Conservation (phyloP, 2,888 invertebrate genomes). For the Bembecia ichneumoniformis region DNA sequence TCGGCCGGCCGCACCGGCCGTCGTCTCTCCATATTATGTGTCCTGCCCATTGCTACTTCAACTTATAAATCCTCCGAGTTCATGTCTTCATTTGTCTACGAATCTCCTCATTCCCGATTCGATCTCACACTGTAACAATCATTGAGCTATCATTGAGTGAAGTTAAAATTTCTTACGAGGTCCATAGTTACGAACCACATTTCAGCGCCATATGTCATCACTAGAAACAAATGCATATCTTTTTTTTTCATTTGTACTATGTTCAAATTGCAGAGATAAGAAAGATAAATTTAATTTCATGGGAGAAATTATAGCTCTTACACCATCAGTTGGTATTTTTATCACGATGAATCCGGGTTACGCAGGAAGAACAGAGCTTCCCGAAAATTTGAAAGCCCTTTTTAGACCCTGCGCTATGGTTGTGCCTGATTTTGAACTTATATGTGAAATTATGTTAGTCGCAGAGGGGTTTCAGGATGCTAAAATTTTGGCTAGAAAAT, state of each 20-base stretch:
- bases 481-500: conserved; percentile 91
- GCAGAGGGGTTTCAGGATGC: conserved; percentile 98
- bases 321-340: conserved; percentile 92
- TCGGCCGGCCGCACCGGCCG: too few species aligned
- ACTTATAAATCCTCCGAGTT: too few species aligned
- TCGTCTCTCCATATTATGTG: too few species aligned
- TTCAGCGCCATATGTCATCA: too few species aligned
- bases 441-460: conserved; percentile 98
- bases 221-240: background rate
- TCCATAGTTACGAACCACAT: too few species aligned
- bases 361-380: conserved; percentile 91
- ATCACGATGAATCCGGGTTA: conserved; percentile 99
- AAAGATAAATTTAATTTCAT: conserved; percentile 92
- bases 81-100: too few species aligned
- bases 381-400: conserved; percentile 82
- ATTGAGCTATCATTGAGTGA: too few species aligned
- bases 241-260: background rate
- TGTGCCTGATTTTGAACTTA: conserved; percentile 96
- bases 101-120: too few species aligned
- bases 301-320: conserved; percentile 90
- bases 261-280: conserved; percentile 76
- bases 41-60: too few species aligned
- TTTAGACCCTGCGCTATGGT: conserved; percentile 98
- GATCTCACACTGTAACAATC: too few species aligned
- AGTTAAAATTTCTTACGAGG: too few species aligned